Evolutionary conservation across 2,113 vertebrate species (phyloP).

Genomic region (Xiphorhynchus elegans): DNA sequence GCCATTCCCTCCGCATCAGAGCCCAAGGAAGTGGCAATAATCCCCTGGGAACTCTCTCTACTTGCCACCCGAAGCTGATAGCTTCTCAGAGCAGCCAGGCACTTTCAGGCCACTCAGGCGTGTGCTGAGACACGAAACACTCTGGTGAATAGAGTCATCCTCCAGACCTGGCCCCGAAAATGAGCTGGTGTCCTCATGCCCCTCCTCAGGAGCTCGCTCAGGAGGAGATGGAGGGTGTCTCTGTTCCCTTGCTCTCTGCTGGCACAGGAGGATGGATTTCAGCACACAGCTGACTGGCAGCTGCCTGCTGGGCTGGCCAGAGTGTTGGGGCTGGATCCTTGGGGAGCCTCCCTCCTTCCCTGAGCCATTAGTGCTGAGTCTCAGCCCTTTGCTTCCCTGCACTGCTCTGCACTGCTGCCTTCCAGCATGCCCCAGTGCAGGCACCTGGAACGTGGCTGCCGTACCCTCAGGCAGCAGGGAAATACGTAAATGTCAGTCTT

Average conservation of each 20-base stretch:
- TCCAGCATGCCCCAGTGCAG: neutral
- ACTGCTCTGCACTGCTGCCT: neutral
- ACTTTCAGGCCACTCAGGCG: neutral
- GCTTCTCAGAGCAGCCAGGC: neutral
- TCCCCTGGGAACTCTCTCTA: neutral
- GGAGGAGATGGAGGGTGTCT: neutral
- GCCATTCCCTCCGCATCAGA: neutral
- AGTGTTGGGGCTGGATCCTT: neutral
- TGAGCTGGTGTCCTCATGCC: rapidly evolving
- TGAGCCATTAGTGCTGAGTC: neutral
- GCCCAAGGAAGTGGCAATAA: rapidly evolving
- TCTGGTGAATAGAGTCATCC: neutral
- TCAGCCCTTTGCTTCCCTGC: neutral
- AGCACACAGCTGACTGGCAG: neutral
- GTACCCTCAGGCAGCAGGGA: constrained; percentile 21
- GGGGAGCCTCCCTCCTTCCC: neutral
- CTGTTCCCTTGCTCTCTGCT: neutral
- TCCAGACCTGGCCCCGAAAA: neutral
- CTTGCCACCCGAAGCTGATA: neutral
- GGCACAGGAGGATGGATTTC: neutral
- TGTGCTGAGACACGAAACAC: rapidly evolving
- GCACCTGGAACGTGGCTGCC: constrained; percentile 5
- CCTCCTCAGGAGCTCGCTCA: neutral
- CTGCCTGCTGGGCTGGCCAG: neutral
- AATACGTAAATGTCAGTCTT: constrained; percentile 54